Conservation (phyloP, 2,888 invertebrate genomes). For the Synergus laeviventris region DNA sequence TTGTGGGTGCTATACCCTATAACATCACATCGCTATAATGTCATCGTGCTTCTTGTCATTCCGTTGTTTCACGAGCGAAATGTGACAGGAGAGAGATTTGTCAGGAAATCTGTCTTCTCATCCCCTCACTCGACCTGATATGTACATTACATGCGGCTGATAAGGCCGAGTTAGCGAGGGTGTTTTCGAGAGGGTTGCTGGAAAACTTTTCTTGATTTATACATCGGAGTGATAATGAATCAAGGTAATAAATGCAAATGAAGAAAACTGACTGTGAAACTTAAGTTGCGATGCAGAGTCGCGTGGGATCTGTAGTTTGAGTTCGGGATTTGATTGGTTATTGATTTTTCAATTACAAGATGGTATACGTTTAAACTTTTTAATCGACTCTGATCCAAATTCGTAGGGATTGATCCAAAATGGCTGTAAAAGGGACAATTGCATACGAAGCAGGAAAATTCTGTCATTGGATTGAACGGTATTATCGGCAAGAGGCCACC, state of each 20-base stretch:
- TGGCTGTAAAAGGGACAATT: slow-evolving; percentile 50
- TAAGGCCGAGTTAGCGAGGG: background rate
- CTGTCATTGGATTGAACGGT: slow-evolving; percentile 43
- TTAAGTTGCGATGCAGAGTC: background rate
- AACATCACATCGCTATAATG: background rate
- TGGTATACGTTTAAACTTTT: background rate
- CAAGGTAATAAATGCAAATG: background rate
- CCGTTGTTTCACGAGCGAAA: slow-evolving; percentile 13
- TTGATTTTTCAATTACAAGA: background rate
- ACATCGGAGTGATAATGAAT: background rate
- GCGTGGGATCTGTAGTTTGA: background rate
- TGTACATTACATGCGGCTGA: background rate
- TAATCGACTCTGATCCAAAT: background rate
- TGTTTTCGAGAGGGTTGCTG: background rate
- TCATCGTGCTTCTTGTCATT: slow-evolving; percentile 13
- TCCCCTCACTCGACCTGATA: background rate
- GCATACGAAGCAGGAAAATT: slow-evolving; percentile 49
- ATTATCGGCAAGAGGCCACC: slow-evolving; percentile 48
- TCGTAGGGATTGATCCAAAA: slow-evolving; percentile 55
- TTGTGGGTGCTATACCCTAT: background rate
- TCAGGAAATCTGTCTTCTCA: slow-evolving; percentile 23
- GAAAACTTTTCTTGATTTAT: slow-evolving; percentile 6
- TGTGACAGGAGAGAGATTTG: slow-evolving; percentile 25
- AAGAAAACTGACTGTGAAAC: background rate
- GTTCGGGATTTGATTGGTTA: background rate